phyloP scores from a whole-genome alignment of 2,113 vertebrate genomes.

The Sciurus niger region DNA sequence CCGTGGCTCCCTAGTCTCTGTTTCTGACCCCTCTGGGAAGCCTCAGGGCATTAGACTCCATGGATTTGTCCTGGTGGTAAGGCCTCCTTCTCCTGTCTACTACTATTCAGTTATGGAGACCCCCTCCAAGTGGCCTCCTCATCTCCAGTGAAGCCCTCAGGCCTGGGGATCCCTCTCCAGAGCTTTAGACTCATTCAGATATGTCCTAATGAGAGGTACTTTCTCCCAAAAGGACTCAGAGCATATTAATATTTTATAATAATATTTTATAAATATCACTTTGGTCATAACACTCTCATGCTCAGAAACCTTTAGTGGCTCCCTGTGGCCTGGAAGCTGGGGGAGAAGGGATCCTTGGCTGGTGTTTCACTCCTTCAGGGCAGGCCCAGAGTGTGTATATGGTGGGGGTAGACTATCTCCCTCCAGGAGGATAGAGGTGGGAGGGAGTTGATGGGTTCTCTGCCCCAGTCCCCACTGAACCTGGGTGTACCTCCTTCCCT shows the following conservation, averaged over 20 bases:
- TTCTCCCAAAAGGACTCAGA: neutral
- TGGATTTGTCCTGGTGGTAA: neutral
- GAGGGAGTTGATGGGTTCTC: neutral
- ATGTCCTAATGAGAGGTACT: neutral
- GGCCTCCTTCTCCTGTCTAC: neutral
- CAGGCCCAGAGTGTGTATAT: neutral
- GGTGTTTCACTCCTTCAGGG: neutral
- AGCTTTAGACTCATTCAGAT: neutral
- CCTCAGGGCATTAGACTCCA: neutral
- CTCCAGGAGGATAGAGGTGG: neutral
- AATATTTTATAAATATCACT: constrained; percentile 11
- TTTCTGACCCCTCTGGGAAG: neutral
- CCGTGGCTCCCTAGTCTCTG: neutral
- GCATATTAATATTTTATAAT: neutral
- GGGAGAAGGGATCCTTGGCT: neutral
- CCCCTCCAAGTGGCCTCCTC: neutral
- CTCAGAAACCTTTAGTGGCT: neutral
- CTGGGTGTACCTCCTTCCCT: neutral
- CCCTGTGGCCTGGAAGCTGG: neutral
- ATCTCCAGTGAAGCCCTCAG: neutral
- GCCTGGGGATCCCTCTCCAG: neutral
- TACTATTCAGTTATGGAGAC: neutral
- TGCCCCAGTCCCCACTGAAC: neutral
- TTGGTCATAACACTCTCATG: neutral
- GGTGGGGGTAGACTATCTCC: neutral